Evolutionary conservation across 1,140 invertebrate species (phyloP).

Genomic region (Papilio polyxenes): DNA sequence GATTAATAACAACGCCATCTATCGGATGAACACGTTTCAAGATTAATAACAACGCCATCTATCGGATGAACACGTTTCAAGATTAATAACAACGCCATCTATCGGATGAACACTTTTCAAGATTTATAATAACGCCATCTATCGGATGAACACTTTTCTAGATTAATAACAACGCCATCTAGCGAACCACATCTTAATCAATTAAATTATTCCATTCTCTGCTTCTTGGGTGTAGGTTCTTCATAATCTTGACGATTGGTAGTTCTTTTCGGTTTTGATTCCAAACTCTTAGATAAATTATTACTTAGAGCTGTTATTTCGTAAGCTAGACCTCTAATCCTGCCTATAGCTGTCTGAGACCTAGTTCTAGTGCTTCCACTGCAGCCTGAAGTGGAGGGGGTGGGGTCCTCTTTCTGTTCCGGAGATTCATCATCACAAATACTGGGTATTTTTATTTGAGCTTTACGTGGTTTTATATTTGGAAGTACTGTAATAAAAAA

Average conservation of each 20-base stretch:
- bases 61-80: too few relatives aligned
- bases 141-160: not conserved
- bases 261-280: conserved; percentile 54
- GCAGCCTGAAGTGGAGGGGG: conserved; percentile 50
- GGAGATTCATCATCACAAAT: conserved; percentile 53
- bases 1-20: too few relatives aligned
- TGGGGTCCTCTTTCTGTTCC: conserved; percentile 31
- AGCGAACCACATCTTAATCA: not conserved
- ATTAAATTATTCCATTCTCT: conserved; percentile 54
- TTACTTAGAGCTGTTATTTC: conserved; percentile 59
- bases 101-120: not conserved
- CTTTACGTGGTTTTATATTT: conserved; percentile 71
- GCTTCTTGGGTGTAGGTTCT: conserved; percentile 56
- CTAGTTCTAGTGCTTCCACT: conserved; percentile 45
- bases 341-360: conserved; percentile 53
- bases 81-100: not conserved
- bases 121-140: conserved; percentile 1
- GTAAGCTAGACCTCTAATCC: conserved; percentile 63
- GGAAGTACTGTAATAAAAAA: conserved; percentile 62
- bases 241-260: conserved; percentile 41
- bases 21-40: too few relatives aligned
- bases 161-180: conserved; percentile 8
- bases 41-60: too few relatives aligned
- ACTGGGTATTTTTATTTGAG: conserved; percentile 67
- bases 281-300: conserved; percentile 52